These are phyloP conservation scores for Leptinotarsa tumamoca DNA, from an alignment of 2,888 invertebrate genomes.

Conservation along the genomic window DNA sequence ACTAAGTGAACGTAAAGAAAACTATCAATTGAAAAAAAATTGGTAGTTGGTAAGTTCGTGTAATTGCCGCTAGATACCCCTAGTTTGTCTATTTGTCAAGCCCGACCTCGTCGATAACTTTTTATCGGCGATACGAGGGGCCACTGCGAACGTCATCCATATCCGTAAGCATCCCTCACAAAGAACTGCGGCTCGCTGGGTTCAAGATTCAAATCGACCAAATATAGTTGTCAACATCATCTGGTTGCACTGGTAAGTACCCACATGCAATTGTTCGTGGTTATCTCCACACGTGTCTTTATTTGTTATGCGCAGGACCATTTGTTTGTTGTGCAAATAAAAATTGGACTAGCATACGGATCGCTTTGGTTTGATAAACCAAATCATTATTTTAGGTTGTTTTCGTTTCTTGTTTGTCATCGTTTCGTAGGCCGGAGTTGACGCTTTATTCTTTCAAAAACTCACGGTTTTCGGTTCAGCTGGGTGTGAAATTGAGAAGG, in stretches of 20 bases:
- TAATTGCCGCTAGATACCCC: conserved; percentile 23
- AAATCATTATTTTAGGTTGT: conserved; percentile 26
- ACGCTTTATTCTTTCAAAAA: neutral
- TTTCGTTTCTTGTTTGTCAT: conserved; percentile 22
- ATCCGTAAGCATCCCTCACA: conserved; percentile 1
- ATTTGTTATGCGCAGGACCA: conserved; percentile 57
- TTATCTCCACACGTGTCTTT: conserved; percentile 58
- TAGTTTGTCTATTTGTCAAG: conserved; percentile 26
- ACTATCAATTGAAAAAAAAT: too few relatives aligned
- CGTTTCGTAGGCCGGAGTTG: neutral
- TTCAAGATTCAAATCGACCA: conserved; percentile 63
- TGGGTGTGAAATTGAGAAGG: neutral
- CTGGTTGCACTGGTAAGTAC: conserved; percentile 60
- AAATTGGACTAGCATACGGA: conserved; percentile 19
- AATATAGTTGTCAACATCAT: conserved; percentile 62
- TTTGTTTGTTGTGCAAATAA: conserved; percentile 56
- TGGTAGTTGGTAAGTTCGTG: neutral
- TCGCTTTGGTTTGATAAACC: conserved; percentile 27
- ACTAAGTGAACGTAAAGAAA: too few relatives aligned
- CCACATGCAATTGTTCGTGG: conserved; percentile 57
- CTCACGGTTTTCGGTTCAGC: neutral
- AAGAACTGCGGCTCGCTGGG: conserved; percentile 28
- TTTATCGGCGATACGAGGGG: conserved; percentile 43
- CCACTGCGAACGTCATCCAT: conserved; percentile 38
- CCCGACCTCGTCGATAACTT: conserved; percentile 42